Conservation (phyloP, 1,140 invertebrate species). For the Drosophila ananassae region DNA sequence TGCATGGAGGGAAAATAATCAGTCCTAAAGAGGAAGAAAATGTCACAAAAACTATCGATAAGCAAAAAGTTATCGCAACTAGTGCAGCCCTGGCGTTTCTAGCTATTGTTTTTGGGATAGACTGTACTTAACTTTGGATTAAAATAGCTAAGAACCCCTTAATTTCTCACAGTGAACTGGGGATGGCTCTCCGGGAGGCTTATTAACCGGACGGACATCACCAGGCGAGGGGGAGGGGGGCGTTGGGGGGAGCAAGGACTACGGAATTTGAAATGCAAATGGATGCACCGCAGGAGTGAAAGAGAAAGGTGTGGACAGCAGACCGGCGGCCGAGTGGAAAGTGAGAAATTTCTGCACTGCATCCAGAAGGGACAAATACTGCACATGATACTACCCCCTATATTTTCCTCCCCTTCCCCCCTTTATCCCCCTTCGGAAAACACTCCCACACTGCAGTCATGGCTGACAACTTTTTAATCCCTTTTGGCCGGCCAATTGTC, state of each 20-base stretch:
- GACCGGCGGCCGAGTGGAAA: conserved; percentile 42
- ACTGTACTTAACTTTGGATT: neutral
- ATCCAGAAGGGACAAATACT: conserved; percentile 13
- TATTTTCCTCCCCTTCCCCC: neutral
- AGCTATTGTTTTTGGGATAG: neutral
- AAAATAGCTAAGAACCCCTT: neutral
- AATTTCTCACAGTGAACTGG: neutral
- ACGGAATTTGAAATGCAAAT: conserved; percentile 74
- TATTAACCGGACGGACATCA: conserved; percentile 47
- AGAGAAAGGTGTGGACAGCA: conserved; percentile 1
- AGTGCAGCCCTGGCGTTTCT: no score
- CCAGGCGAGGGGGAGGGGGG: neutral
- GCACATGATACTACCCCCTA: conserved; percentile 21
- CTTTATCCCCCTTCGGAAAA: neutral
- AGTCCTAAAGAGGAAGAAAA: no score
- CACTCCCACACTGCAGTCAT: neutral
- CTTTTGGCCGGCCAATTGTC: conserved; percentile 73
- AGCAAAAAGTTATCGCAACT: neutral
- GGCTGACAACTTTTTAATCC: conserved; percentile 74
- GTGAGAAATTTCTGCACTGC: conserved; percentile 59
- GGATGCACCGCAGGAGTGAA: conserved; percentile 31
- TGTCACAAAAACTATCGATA: neutral
- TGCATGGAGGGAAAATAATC: neutral
- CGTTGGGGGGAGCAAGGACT: neutral
- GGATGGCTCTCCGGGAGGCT: conserved; percentile 23